Conservation (phyloP, 1,140 invertebrate genomes). For the Hylyphantes graminicola region DNA sequence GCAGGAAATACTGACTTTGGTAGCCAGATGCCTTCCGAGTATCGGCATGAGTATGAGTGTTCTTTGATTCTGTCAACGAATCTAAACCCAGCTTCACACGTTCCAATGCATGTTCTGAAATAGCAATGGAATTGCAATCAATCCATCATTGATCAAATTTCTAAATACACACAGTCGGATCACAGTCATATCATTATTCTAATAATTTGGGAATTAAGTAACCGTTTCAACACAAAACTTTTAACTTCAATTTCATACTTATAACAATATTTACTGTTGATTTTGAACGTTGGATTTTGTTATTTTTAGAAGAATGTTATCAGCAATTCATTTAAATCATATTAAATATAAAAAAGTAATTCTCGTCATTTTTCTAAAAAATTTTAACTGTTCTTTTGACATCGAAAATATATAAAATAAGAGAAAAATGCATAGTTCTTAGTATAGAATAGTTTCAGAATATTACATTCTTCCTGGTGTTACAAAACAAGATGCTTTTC, state of each 20-base stretch:
- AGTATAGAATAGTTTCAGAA: background rate
- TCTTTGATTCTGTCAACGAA: background rate
- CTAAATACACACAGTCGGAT: too few relatives aligned
- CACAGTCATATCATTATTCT: too few relatives aligned
- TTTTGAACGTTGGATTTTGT: too few relatives aligned
- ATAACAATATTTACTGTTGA: too few relatives aligned
- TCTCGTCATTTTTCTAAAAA: background rate
- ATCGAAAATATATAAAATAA: background rate
- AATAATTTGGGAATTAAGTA: too few relatives aligned
- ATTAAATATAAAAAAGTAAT: too few relatives aligned
- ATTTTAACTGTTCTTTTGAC: background rate
- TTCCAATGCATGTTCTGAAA: conserved; percentile 25
- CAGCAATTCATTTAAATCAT: too few relatives aligned
- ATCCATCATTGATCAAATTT: too few relatives aligned
- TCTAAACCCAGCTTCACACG: background rate
- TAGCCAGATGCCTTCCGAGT: conserved; percentile 11
- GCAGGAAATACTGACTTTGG: background rate
- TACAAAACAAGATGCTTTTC: background rate
- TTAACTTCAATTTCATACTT: too few relatives aligned
- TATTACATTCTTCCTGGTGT: conserved; percentile 25
- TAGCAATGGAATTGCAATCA: background rate
- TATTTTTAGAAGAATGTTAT: too few relatives aligned
- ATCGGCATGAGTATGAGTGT: background rate
- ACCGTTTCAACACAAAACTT: too few relatives aligned
- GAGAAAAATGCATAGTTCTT: background rate